phyloP scores from a whole-genome alignment of 2,888 invertebrate genomes.

The Lasius platythorax region DNA sequence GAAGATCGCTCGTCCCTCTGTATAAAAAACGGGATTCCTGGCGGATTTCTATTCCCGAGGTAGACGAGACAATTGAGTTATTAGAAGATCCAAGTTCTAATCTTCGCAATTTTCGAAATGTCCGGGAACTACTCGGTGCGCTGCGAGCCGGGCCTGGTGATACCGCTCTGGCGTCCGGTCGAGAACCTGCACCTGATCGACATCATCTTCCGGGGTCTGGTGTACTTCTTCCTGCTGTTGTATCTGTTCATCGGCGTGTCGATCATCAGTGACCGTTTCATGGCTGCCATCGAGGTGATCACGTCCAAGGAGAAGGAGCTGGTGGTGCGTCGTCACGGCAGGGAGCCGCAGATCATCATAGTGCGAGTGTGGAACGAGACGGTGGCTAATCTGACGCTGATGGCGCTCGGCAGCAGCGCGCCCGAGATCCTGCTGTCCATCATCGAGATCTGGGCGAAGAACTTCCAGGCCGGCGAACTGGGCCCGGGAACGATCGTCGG shows the following conservation, averaged over 20 bases:
- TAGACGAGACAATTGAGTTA: not conserved
- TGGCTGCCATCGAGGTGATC: conserved; percentile 99
- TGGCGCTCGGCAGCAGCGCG: conserved; percentile 99
- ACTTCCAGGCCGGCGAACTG: conserved; percentile 98
- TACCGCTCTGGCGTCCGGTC: conserved; percentile 96
- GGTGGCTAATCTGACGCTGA: conserved; percentile 98
- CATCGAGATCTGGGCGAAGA: conserved; percentile 98
- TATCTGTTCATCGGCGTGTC: conserved; percentile 99
- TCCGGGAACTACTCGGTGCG: conserved; percentile 81
- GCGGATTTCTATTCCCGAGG: conserved; percentile 15
- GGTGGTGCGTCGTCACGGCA: conserved; percentile 95
- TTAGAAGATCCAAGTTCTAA: not conserved
- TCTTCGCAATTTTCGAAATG: conserved; percentile 68
- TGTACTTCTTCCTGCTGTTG: conserved; percentile 95
- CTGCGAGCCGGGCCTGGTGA: conserved; percentile 94
- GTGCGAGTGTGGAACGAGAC: conserved; percentile 99
- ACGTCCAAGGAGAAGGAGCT: conserved; percentile 99
- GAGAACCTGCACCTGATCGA: conserved; percentile 92
- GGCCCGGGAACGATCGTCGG: conserved; percentile 99
- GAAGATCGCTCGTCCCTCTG: conserved; percentile 10
- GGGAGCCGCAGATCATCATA: conserved; percentile 94
- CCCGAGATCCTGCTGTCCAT: conserved; percentile 99
- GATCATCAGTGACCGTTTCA: conserved; percentile 99
- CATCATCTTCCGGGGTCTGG: conserved; percentile 93
- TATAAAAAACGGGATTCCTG: conserved; percentile 14